Conservation (phyloP, 2,797 vertebrate species). For the Caiman crocodilus region DNA sequence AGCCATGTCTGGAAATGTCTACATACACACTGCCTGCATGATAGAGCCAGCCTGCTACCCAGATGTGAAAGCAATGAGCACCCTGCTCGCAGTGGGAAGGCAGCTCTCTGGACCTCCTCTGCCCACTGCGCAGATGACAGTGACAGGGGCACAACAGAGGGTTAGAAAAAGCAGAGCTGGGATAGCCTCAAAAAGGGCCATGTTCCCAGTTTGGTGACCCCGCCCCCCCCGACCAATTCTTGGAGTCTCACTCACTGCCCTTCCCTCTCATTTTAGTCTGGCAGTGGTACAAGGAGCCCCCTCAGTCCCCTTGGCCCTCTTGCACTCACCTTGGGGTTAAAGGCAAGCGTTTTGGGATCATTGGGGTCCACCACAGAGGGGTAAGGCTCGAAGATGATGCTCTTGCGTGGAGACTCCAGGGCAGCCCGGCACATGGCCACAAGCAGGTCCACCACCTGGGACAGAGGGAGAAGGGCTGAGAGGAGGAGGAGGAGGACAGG, state of each 20-base stretch:
- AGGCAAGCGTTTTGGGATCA: constrained; percentile 98
- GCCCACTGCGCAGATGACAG: not conserved
- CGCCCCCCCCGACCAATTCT: too few species aligned
- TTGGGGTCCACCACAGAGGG: constrained; percentile 98
- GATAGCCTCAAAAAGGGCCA: too few species aligned
- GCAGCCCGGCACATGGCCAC: constrained; percentile 99
- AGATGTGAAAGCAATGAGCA: not conserved
- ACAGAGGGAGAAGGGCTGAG: not conserved
- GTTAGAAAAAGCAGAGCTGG: too few species aligned
- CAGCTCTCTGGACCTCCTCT: not conserved
- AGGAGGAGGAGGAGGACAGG: not conserved
- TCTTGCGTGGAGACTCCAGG: constrained; percentile 96
- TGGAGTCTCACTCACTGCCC: not conserved
- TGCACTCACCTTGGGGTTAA: constrained; percentile 94
- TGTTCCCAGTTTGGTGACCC: not conserved
- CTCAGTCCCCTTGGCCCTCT: not conserved
- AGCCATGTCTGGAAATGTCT: not conserved
- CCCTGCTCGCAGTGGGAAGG: not conserved
- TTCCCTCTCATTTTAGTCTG: too few species aligned
- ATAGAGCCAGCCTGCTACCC: not conserved
- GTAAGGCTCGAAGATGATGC: constrained; percentile 99
- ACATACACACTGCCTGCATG: not conserved
- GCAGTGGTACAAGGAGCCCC: too few species aligned
- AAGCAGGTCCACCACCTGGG: constrained; percentile 95
- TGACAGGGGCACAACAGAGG: too few species aligned